Evolutionary conservation across 1,140 invertebrate species (phyloP), one percentile per base, ranked within the genome.

Genomic region (Zaprionus camerounensis): DNA sequence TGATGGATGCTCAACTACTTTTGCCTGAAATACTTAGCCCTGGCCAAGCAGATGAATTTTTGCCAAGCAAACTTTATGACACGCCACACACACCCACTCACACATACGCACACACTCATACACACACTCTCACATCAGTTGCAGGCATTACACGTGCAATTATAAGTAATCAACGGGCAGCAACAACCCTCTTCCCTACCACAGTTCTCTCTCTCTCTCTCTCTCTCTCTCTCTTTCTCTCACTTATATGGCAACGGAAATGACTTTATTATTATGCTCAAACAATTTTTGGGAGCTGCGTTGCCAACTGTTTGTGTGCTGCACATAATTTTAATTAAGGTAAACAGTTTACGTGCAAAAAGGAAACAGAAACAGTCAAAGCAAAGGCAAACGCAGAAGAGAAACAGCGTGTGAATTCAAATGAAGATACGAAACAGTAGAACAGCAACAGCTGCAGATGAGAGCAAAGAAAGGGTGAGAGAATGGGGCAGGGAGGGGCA

Each of bases 311-410:
- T 73, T 77, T 71, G 73, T 71, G 61, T 53, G 63, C 73, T 67
- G 68, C 73, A 78, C 67, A 78, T 78, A 76, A 79, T 79, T 81
- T 81, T 81, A 81, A 81, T 81, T 81, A 81, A 81, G 79, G 76
- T 79, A 81, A 81, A 81, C 79, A 81, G 77, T 81, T 81, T 79
- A 76, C 71, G 46, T 64, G 75, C 51, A 63, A 76, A 72, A 41
- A 58, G 41, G 38, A 36, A 73, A 31, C 24, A 61, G 53, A 68
- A 68, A 44, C 58, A 57, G 49, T 3, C 49, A 70, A 62, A 63
- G 68, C 36, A 49, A 56, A 61, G 34, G 28, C 57, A 22, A 61
- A 36, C 49, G 41, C 36, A 31, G 17, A 38, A 44, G 36, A 31
- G 55, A 59, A 71, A 55, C 68, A 71, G 73, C 73, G 61, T 71